Evolutionary conservation across 2,888 invertebrate genomes (phyloP), one percentile per base, ranked within the genome.

Genomic region (Venusia cambrica): DNA sequence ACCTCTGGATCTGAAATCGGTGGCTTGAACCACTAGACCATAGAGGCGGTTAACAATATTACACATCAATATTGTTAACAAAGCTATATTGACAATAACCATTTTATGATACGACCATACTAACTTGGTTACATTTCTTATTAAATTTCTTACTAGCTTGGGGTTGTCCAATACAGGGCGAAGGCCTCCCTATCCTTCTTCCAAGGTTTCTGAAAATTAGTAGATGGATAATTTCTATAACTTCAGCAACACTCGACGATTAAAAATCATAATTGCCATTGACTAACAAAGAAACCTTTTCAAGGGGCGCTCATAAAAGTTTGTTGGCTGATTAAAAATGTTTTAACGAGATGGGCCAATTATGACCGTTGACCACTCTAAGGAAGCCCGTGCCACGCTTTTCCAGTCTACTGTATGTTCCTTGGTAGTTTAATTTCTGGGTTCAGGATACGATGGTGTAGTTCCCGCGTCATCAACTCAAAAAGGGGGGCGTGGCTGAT

Each of bases 261-360:
- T 45, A 53, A 61, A 61, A 66, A 63, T 58, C 56, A 63, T 75
- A 68, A 78, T 73, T 69, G 62, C 65, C 56, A 62, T 69, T 57
- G 61, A 45, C 53, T 62, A 67, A 75, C 75, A 78, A 77, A 72
- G 73, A 69, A 69, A 65, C 61, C 59, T 71, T 73, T 72, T 67
- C 73, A 69, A 66, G 59, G 69, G 67, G 58, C 55, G 54, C 69
- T 65, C 78, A 67, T 77, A 75, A 78, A 78, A 79, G 62, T 78
- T 79, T 70, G 67, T 63, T 51, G 63, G 55, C 69, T 76, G 74
- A 79, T 81, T 79, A 76, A 73, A 73, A 74, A 62, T 66, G 72
- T 45, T 73, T 73, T 79, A 79, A 81, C 76, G 67, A 79, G 76
- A 55, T 62, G 54, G 51, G 55, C 66, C 72, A 77, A 78, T 79